Percentiles rank a stretch among this genome's conserved stretches.
phyloP scores from a whole-genome alignment of 2,888 invertebrate genomes.

The Anthoptus insignis region DNA sequence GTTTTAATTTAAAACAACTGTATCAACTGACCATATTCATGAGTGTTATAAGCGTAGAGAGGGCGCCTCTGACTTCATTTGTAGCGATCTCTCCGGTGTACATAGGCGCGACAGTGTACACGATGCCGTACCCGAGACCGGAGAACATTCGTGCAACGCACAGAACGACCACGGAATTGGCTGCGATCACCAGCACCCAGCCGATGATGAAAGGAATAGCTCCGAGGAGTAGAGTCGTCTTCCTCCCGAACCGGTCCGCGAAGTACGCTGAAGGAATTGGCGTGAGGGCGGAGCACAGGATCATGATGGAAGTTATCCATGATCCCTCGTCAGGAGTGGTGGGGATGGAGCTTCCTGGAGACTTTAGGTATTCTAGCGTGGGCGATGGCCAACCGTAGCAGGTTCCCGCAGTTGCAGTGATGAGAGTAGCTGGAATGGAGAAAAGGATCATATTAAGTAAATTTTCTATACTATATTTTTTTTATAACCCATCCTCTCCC shows the following conservation, averaged over 20 bases:
- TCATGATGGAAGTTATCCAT: slow-evolving; percentile 89
- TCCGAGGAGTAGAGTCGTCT: slow-evolving; percentile 87
- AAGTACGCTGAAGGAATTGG: slow-evolving; percentile 88
- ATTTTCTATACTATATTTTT: too few species aligned
- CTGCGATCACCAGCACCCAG: slow-evolving; percentile 88
- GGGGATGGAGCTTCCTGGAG: slow-evolving; percentile 77
- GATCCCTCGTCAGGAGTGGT: slow-evolving; percentile 84
- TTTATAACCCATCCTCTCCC: too few species aligned
- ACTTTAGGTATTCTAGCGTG: slow-evolving; percentile 82
- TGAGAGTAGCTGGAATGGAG: slow-evolving; percentile 81
- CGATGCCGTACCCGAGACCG: slow-evolving; percentile 88
- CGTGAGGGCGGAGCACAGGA: slow-evolving; percentile 88
- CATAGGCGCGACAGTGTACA: slow-evolving; percentile 88
- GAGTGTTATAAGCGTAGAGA: slow-evolving; percentile 88
- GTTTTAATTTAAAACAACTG: too few species aligned
- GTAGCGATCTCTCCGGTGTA: slow-evolving; percentile 89
- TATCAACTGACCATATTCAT: slow-evolving; percentile 80
- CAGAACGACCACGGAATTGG: slow-evolving; percentile 84
- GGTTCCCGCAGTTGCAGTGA: slow-evolving; percentile 84
- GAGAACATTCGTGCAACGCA: slow-evolving; percentile 88
- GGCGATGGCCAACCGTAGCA: slow-evolving; percentile 89
- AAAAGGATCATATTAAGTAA: slow-evolving; percentile 40
- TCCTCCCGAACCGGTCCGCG: slow-evolving; percentile 90
- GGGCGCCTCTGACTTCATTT: slow-evolving; percentile 87
- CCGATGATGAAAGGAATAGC: slow-evolving; percentile 88